These are phyloP conservation scores for Anaspis maculata DNA, from an alignment of 2,888 invertebrate genomes.

Conservation along the genomic window DNA sequence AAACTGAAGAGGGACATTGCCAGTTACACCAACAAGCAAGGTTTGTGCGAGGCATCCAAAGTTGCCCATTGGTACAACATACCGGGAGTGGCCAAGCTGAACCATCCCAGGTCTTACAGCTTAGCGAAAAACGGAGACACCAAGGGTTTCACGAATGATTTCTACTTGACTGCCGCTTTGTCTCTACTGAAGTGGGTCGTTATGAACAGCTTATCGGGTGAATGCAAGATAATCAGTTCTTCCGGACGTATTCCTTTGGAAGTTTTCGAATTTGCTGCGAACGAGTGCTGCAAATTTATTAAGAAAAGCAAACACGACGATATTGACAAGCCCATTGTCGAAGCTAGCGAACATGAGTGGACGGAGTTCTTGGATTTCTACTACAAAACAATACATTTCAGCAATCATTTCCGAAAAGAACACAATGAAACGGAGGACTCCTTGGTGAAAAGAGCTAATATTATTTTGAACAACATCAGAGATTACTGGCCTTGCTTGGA, in stretches of 20 bases:
- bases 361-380: conserved; percentile 58
- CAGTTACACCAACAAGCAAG: conserved; percentile 46
- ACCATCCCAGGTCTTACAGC: conserved; percentile 65
- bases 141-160: conserved; percentile 60
- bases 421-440: conserved; percentile 25
- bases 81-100: conserved; percentile 53
- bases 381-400: conserved; percentile 53
- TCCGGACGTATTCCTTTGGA: conserved; percentile 49
- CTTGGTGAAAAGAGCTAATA: conserved; percentile 44
- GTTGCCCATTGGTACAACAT: conserved; percentile 57
- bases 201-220: conserved; percentile 19
- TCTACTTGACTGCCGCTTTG: conserved; percentile 68
- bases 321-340: conserved; percentile 46
- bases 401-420: conserved; percentile 45
- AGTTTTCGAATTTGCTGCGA: conserved; percentile 60
- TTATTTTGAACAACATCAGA: conserved; percentile 51
- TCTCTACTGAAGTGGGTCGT: conserved; percentile 62
- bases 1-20: conserved; percentile 32
- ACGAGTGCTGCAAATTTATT: conserved; percentile 60
- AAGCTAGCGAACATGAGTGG: conserved; percentile 53
- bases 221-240: conserved; percentile 42
- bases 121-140: conserved; percentile 50
- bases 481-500: conserved; percentile 54
- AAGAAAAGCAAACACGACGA: conserved; percentile 55
- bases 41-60: conserved; percentile 49